phyloP scores from a whole-genome alignment of 2,113 vertebrate genomes.

The Corynorhinus townsendii region DNA sequence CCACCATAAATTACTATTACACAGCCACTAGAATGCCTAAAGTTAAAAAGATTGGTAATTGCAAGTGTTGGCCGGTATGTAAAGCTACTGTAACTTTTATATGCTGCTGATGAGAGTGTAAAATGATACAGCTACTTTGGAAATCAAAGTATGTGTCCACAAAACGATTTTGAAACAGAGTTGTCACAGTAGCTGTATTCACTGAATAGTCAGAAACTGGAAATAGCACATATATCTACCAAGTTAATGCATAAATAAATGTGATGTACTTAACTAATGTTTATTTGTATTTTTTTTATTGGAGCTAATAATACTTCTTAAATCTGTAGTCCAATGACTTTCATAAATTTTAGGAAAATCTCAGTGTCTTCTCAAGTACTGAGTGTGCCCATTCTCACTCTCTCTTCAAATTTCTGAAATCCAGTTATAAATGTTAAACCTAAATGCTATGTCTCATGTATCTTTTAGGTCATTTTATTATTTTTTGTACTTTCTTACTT shows the following conservation, averaged over 20 bases:
- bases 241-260: not conserved
- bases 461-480: not conserved
- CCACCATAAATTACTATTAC: not conserved
- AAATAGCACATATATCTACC: not conserved
- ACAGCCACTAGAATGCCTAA: not conserved
- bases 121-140: not conserved
- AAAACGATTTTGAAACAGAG: not conserved
- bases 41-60: not conserved
- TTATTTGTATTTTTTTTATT: not conserved
- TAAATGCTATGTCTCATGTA: not conserved
- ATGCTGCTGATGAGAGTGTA: not conserved
- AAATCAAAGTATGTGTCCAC: not conserved
- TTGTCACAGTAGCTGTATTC: not conserved
- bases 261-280: not conserved
- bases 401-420: not conserved
- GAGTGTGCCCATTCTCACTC: not conserved
- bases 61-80: not conserved
- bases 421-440: not conserved
- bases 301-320: not conserved
- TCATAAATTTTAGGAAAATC: slow-evolving; percentile 12
- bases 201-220: not conserved
- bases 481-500: not conserved
- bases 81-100: not conserved
- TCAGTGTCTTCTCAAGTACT: not conserved
- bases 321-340: not conserved